phyloP scores from a whole-genome alignment of 2,797 vertebrate species.

The Harpagifer antarcticus region DNA sequence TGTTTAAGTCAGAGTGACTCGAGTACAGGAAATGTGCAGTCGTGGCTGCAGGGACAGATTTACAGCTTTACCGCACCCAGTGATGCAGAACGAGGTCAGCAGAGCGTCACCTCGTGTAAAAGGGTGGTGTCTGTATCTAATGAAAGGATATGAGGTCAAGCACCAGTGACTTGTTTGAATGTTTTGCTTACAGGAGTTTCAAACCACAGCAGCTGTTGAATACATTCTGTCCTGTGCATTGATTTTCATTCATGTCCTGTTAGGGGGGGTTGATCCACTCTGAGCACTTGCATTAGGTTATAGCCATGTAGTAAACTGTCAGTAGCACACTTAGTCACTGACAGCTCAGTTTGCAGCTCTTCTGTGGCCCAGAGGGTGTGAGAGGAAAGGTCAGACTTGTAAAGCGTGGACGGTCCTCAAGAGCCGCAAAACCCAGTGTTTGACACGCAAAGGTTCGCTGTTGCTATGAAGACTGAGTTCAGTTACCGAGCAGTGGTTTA shows the following conservation, averaged over 20 bases:
- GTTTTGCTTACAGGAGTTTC: conserved; percentile 34
- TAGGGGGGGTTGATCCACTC: conserved; percentile 69
- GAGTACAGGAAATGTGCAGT: conserved; percentile 15
- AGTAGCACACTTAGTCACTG: conserved; percentile 57
- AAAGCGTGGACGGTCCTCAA: conserved; percentile 20
- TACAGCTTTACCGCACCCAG: background rate
- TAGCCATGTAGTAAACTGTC: conserved; percentile 45
- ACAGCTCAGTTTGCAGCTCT: conserved; percentile 58
- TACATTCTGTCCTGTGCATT: conserved; percentile 63
- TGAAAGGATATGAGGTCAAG: conserved; percentile 41
- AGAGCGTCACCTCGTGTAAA: background rate
- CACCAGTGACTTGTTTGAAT: conserved; percentile 22
- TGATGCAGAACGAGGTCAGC: conserved; percentile 14
- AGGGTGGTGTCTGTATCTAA: background rate
- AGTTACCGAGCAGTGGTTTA: background rate
- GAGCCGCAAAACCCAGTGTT: conserved; percentile 24
- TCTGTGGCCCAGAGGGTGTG: conserved; percentile 36
- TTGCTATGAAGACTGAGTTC: conserved; percentile 16
- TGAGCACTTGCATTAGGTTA: conserved; percentile 62
- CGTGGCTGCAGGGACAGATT: conserved; percentile 15
- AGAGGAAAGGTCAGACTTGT: conserved; percentile 67
- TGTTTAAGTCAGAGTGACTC: conserved; percentile 16
- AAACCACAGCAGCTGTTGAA: conserved; percentile 45
- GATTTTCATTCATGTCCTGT: conserved; percentile 78
- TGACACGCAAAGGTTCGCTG: conserved; percentile 38